phyloP scores from a whole-genome alignment of 2,113 vertebrate species.

The Raja brachyura region DNA sequence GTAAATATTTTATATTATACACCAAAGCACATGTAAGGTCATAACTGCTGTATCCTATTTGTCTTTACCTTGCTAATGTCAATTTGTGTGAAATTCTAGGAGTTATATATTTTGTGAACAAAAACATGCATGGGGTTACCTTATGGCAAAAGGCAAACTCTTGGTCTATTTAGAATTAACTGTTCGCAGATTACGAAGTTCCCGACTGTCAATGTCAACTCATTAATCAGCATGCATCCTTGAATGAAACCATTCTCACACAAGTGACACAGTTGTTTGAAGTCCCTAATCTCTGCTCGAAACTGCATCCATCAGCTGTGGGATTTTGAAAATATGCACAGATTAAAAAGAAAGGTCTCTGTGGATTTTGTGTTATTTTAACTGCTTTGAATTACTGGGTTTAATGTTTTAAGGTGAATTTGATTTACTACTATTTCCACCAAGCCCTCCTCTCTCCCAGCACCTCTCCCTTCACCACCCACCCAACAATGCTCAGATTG shows the following conservation, averaged over 20 bases:
- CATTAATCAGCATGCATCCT: constrained; percentile 2
- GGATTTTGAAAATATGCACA: constrained; percentile 3
- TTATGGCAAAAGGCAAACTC: background rate
- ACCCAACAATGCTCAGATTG: background rate
- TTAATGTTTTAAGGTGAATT: constrained; percentile 6
- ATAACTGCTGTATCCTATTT: background rate
- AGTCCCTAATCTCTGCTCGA: constrained; percentile 12
- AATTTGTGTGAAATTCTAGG: background rate
- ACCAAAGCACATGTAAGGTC: background rate
- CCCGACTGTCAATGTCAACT: constrained; percentile 15
- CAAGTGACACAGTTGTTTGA: background rate
- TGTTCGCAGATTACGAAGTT: background rate
- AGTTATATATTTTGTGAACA: no score
- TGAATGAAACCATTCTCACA: constrained; percentile 29
- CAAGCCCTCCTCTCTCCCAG: background rate
- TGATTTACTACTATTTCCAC: background rate
- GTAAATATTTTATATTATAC: constrained; percentile 30
- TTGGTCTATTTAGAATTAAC: constrained; percentile 1
- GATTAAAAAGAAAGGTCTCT: background rate
- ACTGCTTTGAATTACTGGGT: background rate
- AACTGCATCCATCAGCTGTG: constrained; percentile 28
- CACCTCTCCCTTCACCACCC: no score
- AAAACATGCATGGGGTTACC: background rate
- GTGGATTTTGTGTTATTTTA: background rate
- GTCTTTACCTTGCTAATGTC: background rate